Conservation (phyloP, 1,140 invertebrate genomes). For the Cecropterus lyciades region DNA sequence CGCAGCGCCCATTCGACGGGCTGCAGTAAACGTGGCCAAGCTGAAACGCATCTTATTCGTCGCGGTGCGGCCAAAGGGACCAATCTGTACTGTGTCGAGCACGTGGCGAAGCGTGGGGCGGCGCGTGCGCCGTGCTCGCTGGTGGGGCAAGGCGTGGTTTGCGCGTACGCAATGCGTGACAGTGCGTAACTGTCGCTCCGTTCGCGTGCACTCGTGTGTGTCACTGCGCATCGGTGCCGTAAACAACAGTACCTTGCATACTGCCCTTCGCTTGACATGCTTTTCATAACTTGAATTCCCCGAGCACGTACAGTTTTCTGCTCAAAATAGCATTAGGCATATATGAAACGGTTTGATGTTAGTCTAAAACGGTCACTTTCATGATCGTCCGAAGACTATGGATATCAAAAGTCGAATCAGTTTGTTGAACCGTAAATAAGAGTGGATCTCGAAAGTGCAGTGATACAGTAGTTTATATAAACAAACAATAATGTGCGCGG, state of each 20-base stretch:
- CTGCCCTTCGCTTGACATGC: conserved; percentile 1
- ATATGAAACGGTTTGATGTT: background rate
- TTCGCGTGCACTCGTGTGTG: conserved; percentile 39
- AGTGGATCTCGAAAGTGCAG: conserved; percentile 30
- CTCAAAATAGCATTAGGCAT: background rate
- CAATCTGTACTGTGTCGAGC: conserved; percentile 62
- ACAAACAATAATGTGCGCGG: conserved; percentile 45
- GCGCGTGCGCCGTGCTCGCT: conserved; percentile 62
- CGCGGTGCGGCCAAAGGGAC: conserved; percentile 59
- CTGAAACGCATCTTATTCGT: conserved; percentile 59
- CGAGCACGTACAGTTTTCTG: conserved; percentile 1
- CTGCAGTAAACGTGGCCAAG: conserved; percentile 33
- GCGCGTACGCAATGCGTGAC: conserved; percentile 74
- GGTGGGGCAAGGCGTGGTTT: conserved; percentile 59
- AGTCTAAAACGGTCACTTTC: background rate
- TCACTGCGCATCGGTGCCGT: conserved; percentile 30
- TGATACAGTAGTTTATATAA: conserved; percentile 34
- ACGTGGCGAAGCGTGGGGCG: conserved; percentile 57
- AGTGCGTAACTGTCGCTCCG: conserved; percentile 59
- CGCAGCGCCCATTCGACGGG: conserved; percentile 42
- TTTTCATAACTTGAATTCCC: background rate
- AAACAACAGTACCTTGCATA: conserved; percentile 25
- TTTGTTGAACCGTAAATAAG: conserved; percentile 7
- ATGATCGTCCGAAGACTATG: background rate
- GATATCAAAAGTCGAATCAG: conserved; percentile 2